Percentiles rank a stretch among this genome's conserved stretches.
phyloP scores from a whole-genome alignment of 2,113 vertebrate genomes.

The Ochotona curzoniae region DNA sequence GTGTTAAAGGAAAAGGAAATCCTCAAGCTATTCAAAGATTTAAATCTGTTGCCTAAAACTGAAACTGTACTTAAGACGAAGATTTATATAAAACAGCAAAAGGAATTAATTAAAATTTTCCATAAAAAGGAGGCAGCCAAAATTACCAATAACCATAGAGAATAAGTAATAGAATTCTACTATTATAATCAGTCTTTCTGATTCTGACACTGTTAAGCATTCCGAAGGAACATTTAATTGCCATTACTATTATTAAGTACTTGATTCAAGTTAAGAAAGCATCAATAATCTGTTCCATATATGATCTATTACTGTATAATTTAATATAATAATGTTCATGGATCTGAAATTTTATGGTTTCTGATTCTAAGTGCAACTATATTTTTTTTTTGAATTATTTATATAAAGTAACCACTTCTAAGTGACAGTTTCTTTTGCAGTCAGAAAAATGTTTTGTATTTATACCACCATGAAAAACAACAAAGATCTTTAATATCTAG shows the following conservation, averaged over 20 bases:
- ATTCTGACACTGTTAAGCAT: slow-evolving; percentile 10
- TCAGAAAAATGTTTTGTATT: slow-evolving; percentile 39
- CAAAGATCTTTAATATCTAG: not conserved
- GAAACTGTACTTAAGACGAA: slow-evolving; percentile 31
- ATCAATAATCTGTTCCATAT: slow-evolving; percentile 20
- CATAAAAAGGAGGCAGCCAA: slow-evolving; percentile 50
- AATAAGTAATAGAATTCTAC: slow-evolving; percentile 55
- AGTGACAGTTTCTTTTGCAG: not conserved
- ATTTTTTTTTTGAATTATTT: slow-evolving; percentile 29
- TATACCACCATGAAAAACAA: not conserved
- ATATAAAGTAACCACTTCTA: slow-evolving; percentile 46
- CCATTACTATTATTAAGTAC: slow-evolving; percentile 46
- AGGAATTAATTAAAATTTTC: slow-evolving; percentile 57
- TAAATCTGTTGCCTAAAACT: slow-evolving; percentile 29
- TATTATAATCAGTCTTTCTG: slow-evolving; percentile 39
- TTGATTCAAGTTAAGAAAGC: slow-evolving; percentile 57
- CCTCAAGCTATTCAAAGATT: slow-evolving; percentile 55
- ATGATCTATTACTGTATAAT: not conserved
- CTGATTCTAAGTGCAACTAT: not conserved
- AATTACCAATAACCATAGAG: slow-evolving; percentile 46
- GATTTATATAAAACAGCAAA: slow-evolving; percentile 36
- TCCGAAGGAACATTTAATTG: slow-evolving; percentile 23
- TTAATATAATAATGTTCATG: slow-evolving; percentile 21
- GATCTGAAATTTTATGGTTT: not conserved
- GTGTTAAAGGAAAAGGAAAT: slow-evolving; percentile 58